Evolutionary conservation across 2,797 vertebrate species (phyloP).

Genomic region (Apogon talboti): DNA sequence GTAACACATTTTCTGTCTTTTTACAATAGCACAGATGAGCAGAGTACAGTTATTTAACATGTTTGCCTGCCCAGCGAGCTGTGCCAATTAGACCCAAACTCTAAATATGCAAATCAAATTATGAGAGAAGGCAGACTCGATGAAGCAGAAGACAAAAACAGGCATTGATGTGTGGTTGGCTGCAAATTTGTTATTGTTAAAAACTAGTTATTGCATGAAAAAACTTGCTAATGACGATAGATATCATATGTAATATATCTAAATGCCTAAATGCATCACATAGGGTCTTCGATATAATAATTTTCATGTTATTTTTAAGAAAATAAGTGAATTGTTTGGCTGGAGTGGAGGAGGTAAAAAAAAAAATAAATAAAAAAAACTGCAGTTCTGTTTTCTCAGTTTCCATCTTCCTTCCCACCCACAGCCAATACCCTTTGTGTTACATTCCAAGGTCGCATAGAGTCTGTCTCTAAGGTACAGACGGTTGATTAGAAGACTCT

Average conservation of each 20-base stretch:
- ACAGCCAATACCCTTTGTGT: constrained; percentile 49
- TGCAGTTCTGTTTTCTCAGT: constrained; percentile 24
- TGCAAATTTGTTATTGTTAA: neutral
- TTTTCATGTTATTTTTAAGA: constrained; percentile 13
- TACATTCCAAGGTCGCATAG: constrained; percentile 54
- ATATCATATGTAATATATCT: too few relatives aligned
- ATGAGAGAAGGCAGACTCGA: constrained; percentile 3
- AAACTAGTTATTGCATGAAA: too few relatives aligned
- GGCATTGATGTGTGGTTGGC: constrained; percentile 6
- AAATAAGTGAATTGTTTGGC: constrained; percentile 27
- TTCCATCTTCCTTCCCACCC: constrained; percentile 24
- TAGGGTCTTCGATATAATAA: too few relatives aligned
- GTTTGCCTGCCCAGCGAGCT: constrained; percentile 10
- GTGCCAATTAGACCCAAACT: constrained; percentile 19
- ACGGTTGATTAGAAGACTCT: constrained; percentile 29
- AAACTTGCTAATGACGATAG: too few relatives aligned
- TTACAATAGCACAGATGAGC: constrained; percentile 5
- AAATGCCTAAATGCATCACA: too few relatives aligned
- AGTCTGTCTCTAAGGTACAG: constrained; percentile 38
- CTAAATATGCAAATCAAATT: constrained; percentile 23
- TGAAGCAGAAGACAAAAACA: constrained; percentile 16
- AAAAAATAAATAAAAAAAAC: too few relatives aligned
- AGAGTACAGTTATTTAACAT: constrained; percentile 5
- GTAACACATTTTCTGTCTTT: neutral
- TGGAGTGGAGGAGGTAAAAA: constrained; percentile 13